Evolutionary conservation across 2,888 invertebrate species (phyloP).

Genomic region (Xylophagus ater): DNA sequence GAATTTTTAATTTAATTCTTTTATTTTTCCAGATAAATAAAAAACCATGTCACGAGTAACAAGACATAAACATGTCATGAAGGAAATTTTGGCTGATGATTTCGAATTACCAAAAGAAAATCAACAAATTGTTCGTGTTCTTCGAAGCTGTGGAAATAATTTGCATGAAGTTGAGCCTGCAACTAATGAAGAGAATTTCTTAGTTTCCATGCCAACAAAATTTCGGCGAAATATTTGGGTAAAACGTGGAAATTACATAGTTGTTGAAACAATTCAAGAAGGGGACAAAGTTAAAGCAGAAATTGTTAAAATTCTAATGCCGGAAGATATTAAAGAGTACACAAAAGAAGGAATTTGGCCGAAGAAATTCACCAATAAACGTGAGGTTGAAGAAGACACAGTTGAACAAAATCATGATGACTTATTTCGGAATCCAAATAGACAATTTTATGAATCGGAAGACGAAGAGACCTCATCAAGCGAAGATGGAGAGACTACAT

Average conservation of each 20-base stretch:
- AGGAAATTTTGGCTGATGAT: constrained; percentile 64
- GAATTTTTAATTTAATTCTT: no score
- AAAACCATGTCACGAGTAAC: constrained; percentile 73
- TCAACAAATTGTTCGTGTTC: constrained; percentile 66
- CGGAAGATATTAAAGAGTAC: constrained; percentile 55
- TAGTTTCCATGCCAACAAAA: constrained; percentile 91
- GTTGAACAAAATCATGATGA: no score
- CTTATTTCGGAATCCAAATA: no score
- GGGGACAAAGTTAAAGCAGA: constrained; percentile 92
- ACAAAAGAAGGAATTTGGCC: constrained; percentile 50
- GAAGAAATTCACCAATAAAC: constrained; percentile 33
- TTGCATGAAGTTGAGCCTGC: constrained; percentile 70
- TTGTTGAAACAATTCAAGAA: constrained; percentile 83
- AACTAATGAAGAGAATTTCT: constrained; percentile 52
- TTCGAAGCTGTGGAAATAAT: constrained; percentile 79
- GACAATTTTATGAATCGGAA: no score
- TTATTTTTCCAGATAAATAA: no score
- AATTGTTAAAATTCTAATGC: constrained; percentile 63
- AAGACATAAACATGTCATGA: constrained; percentile 70
- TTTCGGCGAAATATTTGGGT: constrained; percentile 90
- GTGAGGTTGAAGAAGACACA: constrained; percentile 35
- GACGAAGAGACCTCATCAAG: no score
- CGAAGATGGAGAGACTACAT: no score
- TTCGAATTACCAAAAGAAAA: constrained; percentile 58
- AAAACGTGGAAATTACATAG: constrained; percentile 76